Evolutionary conservation across 2,797 vertebrate genomes (phyloP), one percentile per base, ranked within the genome.

Genomic region (Cossypha heuglini): DNA sequence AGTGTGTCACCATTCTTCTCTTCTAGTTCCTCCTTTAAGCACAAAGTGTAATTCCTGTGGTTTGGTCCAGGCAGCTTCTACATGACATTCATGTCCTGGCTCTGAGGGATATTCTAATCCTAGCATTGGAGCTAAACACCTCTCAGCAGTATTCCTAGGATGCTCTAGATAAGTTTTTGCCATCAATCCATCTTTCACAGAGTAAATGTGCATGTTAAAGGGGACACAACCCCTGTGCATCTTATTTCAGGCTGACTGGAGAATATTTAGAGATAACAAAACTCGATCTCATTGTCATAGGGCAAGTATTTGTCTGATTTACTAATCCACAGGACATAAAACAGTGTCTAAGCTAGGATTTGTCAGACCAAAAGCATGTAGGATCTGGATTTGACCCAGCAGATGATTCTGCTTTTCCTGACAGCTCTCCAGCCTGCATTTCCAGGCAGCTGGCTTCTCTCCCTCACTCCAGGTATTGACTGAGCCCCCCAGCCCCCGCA

Each of bases 301-400:
- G 21, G 16, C 33, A 55, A 48, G 43, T 46, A 57, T 88, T 67
- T 91, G 51, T 82, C 93, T 82, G 75, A 87, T 93, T 74, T 54
- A 61, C 54, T 95, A 80, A 92, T 91, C 75, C 93, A 63, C 22
- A 28, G 58, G 84, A 82, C 59, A 79, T 59, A 83, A 77, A 85
- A 14, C 74, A 80, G 26, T 0, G 8, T 71, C 48, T 72, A 58
- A 80, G 69, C 62, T 52, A 66, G 90, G 76, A 73, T 78, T 88
- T 90, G 61, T 86, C 69, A 38, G 76, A 55, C 35, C 42, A 51
- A 81, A 88, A 87, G 83, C 72, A 37, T 18, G 67, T 14, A 48
- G 80, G 42, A 73, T 9, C 28, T n/a, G 71, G 22, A 87, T 92
- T 94, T 95, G 84, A 37, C 59, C 11, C 67, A 16, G 43, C 52